Percentiles rank a stretch among this genome's conserved stretches.
Evolutionary conservation across 2,113 vertebrate species (phyloP).

Genomic region (Lethenteron reissneri): DNA sequence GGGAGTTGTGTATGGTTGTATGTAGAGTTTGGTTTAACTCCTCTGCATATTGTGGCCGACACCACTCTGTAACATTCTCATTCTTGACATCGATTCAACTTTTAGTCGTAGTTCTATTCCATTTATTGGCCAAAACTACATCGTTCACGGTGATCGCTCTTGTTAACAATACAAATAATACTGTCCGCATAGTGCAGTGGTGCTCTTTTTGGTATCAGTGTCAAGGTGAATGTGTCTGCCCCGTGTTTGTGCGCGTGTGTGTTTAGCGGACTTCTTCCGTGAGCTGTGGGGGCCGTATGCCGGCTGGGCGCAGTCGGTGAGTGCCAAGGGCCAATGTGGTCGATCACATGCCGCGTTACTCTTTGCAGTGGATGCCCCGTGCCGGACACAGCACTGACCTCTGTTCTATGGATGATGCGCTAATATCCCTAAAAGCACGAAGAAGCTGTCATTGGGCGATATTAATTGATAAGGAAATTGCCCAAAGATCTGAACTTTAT

Average conservation of each 20-base stretch:
- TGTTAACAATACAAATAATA: too few relatives aligned
- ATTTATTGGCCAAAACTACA: too few relatives aligned
- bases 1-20: too few relatives aligned
- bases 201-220: too few relatives aligned
- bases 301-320: constrained; percentile 81
- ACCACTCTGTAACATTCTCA: too few relatives aligned
- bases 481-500: not conserved
- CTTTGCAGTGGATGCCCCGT: not conserved
- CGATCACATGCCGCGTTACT: not conserved
- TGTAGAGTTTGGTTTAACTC: too few relatives aligned
- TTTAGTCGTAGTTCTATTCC: too few relatives aligned
- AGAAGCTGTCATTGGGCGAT: not conserved
- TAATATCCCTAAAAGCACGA: constrained; percentile 11
- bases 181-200: too few relatives aligned
- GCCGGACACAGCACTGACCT: not conserved
- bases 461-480: not conserved
- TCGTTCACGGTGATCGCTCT: too few relatives aligned
- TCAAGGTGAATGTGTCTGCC: too few relatives aligned
- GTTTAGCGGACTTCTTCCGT: constrained; percentile 56
- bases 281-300: constrained; percentile 58
- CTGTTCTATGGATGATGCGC: constrained; percentile 18
- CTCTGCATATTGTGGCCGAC: too few relatives aligned
- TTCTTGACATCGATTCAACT: too few relatives aligned
- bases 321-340: constrained; percentile 14
- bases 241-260: not conserved